phyloP scores from a whole-genome alignment of 2,113 vertebrate genomes.

The Tragelaphus scriptus region DNA sequence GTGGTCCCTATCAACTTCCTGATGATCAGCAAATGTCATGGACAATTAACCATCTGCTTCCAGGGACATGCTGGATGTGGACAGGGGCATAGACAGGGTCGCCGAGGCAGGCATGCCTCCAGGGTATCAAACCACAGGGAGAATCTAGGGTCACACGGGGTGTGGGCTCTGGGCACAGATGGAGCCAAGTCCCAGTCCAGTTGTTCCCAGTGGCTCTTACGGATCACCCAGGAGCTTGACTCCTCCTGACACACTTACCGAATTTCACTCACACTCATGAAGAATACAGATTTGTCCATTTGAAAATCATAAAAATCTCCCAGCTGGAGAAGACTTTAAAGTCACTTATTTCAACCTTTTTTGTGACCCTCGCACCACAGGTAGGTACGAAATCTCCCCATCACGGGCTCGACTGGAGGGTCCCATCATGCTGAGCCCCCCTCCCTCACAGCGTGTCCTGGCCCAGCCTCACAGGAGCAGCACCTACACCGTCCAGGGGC shows the following conservation, averaged over 20 bases:
- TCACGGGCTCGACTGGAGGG: background rate
- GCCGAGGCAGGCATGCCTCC: too few relatives aligned
- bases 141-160: fast-evolving
- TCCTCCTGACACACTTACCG: background rate
- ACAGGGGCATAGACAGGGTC: background rate
- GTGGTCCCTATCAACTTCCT: background rate
- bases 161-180: background rate
- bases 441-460: background rate
- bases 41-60: background rate
- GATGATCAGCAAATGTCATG: background rate
- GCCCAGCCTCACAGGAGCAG: too few relatives aligned
- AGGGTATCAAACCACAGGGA: background rate
- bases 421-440: background rate
- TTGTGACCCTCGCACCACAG: background rate
- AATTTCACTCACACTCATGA: background rate
- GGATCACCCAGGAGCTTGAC: background rate
- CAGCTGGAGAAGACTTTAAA: background rate
- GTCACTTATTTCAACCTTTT: background rate
- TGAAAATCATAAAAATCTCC: background rate
- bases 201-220: background rate
- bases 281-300: background rate
- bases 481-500: too few relatives aligned
- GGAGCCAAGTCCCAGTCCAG: background rate
- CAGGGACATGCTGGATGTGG: fast-evolving
- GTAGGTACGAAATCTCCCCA: fast-evolving